Conservation (phyloP, 2,797 vertebrate species). For the Picus viridis region DNA sequence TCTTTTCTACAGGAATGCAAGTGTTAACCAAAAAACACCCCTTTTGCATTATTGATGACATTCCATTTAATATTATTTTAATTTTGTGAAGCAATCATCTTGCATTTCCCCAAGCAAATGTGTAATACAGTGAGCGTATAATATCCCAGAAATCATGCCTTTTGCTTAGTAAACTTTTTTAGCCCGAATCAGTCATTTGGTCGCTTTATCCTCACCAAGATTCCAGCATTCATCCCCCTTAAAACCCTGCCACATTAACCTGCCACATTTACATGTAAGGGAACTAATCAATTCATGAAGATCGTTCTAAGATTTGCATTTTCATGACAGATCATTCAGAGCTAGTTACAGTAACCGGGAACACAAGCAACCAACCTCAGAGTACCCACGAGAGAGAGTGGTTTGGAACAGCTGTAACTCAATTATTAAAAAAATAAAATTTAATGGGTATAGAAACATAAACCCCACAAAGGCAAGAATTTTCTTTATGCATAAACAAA, state of each 20-base stretch:
- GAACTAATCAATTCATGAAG: background rate
- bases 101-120: background rate
- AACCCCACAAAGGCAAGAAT: background rate
- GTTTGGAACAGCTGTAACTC: constrained; percentile 52
- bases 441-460: constrained; percentile 11
- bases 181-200: background rate
- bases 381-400: background rate
- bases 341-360: background rate
- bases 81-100: background rate
- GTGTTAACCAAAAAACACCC: background rate
- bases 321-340: constrained; percentile 5
- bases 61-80: background rate
- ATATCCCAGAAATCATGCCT: background rate
- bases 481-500: constrained; percentile 45
- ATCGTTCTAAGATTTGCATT: background rate
- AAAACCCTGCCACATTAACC: background rate
- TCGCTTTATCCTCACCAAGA: background rate
- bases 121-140: background rate
- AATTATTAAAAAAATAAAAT: constrained; percentile 67
- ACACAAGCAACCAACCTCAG: constrained; percentile 1
- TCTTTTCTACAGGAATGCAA: background rate
- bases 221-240: background rate
- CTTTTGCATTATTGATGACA: background rate
- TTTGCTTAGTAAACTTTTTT: background rate
- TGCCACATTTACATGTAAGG: background rate